These are phyloP conservation scores for Stratiomys singularior DNA, from an alignment of 2,888 invertebrate species.

Conservation along the genomic window DNA sequence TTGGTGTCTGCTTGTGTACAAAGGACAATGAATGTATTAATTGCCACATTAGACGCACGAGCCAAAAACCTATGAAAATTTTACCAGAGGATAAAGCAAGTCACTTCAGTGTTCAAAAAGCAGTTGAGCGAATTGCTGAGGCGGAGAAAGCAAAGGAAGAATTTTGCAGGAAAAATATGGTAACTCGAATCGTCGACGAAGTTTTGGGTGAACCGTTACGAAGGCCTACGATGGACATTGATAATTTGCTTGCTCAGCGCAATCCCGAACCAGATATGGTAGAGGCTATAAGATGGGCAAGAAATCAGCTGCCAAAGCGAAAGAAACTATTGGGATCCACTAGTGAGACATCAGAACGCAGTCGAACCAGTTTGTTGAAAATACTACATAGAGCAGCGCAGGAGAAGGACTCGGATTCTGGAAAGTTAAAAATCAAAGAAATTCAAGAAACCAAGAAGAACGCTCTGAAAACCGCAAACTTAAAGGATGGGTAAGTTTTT, in stretches of 20 bases:
- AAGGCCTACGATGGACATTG: neutral
- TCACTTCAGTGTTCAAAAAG: constrained; percentile 1
- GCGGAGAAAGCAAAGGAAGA: neutral
- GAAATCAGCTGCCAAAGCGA: neutral
- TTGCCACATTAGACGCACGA: constrained; percentile 18
- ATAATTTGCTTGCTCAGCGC: neutral
- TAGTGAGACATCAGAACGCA: neutral
- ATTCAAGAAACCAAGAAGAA: neutral
- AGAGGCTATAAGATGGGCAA: neutral
- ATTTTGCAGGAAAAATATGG: neutral
- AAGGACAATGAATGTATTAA: constrained; percentile 25
- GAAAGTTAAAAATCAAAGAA: neutral
- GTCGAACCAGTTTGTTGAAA: neutral
- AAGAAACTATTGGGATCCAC: constrained; percentile 4
- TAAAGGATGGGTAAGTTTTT: no score
- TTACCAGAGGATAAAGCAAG: neutral
- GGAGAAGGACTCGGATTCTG: neutral
- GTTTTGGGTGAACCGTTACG: neutral
- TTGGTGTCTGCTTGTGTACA: constrained; percentile 15
- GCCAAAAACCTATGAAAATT: neutral
- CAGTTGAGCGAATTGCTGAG: neutral
- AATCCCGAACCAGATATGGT: neutral
- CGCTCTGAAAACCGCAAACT: neutral
- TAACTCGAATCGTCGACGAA: constrained; percentile 3
- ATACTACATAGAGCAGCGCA: neutral